A percentile compares a stretch with the other conserved stretches of the same genome.
Conservation (phyloP, 2,888 invertebrate species). For the Anticlea derivata region DNA sequence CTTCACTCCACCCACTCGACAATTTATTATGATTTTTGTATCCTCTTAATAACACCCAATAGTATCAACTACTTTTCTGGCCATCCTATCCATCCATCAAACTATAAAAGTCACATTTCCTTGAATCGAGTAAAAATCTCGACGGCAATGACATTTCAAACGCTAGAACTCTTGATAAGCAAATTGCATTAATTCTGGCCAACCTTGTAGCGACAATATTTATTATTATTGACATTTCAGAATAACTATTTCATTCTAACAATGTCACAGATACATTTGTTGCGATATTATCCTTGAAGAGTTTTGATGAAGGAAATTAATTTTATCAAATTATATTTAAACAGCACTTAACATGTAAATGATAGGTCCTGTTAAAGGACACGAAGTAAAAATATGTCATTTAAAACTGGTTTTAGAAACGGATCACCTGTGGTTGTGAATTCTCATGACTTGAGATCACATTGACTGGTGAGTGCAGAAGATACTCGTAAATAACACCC, state of each 20-base stretch:
- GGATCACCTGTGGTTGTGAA: conserved; percentile 58
- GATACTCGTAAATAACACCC: no score
- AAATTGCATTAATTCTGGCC: conserved; percentile 30
- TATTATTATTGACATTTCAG: conserved; percentile 36
- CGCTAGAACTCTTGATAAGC: conserved; percentile 36
- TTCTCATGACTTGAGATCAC: conserved; percentile 60
- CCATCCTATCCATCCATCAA: background rate
- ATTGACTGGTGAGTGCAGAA: background rate
- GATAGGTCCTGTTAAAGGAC: conserved; percentile 24
- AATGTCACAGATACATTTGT: conserved; percentile 1
- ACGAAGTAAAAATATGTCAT: conserved; percentile 10
- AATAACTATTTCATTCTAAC: conserved; percentile 10
- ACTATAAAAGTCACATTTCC: conserved; percentile 26
- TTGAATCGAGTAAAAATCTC: conserved; percentile 35
- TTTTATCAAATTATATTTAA: conserved; percentile 18
- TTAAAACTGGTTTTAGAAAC: conserved; percentile 14
- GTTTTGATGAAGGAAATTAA: conserved; percentile 17
- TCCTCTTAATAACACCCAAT: no score
- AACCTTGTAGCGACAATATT: conserved; percentile 42
- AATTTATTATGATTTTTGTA: no score
- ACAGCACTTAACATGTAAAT: conserved; percentile 28
- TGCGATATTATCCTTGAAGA: conserved; percentile 25
- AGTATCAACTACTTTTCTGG: no score
- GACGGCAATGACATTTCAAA: conserved; percentile 53
- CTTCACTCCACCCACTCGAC: no score